These are phyloP conservation scores for Pteropus rufus DNA, from an alignment of 2,797 vertebrate species.

Conservation along the genomic window DNA sequence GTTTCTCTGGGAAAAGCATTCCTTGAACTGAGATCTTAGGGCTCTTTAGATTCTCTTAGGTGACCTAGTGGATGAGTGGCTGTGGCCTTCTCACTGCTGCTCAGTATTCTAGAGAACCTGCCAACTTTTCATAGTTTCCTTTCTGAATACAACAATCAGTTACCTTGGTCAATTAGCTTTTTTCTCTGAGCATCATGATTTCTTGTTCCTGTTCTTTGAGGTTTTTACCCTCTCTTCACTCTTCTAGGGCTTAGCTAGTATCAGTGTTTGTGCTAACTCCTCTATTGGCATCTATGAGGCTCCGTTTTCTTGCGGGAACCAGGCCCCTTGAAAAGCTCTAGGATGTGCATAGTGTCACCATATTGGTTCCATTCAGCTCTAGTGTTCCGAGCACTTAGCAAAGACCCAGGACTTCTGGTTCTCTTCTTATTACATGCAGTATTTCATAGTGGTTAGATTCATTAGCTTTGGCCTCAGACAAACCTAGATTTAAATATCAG, in stretches of 20 bases:
- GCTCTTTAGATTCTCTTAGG: neutral
- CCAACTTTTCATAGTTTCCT: neutral
- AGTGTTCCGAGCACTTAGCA: neutral
- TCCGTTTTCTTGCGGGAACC: neutral
- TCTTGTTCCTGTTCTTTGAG: neutral
- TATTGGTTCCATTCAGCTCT: neutral
- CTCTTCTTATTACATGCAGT: neutral
- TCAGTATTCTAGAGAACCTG: neutral
- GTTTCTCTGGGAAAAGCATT: neutral
- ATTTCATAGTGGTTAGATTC: neutral
- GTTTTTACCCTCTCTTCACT: neutral
- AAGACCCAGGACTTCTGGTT: neutral
- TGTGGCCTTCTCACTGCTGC: neutral
- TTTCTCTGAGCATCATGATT: neutral
- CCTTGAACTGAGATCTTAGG: neutral
- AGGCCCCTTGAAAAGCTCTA: neutral
- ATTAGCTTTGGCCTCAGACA: neutral
- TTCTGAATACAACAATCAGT: neutral
- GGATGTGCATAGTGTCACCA: neutral
- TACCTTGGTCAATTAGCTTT: neutral
- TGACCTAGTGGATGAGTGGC: neutral
- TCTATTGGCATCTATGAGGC: neutral
- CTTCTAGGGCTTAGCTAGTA: neutral
- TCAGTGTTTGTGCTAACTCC: neutral
- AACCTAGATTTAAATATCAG: neutral